Evolutionary conservation across 92 coral and sea anemone genomes (phyloP).

Genomic region (Phenganax stokvisi): DNA sequence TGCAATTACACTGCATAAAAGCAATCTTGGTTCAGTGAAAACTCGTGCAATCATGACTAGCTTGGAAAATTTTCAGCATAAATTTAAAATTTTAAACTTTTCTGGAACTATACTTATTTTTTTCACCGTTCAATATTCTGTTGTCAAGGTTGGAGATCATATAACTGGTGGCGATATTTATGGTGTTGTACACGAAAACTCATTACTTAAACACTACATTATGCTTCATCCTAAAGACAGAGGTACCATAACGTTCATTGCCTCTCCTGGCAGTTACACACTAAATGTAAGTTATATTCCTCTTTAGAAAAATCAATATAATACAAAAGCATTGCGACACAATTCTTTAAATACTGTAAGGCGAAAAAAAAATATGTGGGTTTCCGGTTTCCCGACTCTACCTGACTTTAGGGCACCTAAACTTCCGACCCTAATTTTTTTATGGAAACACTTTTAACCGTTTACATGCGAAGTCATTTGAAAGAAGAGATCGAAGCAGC

Average conservation of each 20-base stretch:
- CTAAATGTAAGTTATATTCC: conserved; percentile 55
- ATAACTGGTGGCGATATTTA: conserved; percentile 91
- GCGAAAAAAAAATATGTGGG: too few relatives aligned
- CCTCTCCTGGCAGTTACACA: conserved; percentile 82
- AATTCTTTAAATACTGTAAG: not conserved
- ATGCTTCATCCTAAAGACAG: conserved; percentile 90
- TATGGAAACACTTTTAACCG: too few relatives aligned
- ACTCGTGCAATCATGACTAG: too few relatives aligned
- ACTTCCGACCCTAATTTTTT: too few relatives aligned
- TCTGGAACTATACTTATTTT: not conserved
- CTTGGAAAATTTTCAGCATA: too few relatives aligned
- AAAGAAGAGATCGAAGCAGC: too few relatives aligned
- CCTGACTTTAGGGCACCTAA: too few relatives aligned
- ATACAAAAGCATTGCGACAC: not conserved
- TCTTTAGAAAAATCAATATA: not conserved
- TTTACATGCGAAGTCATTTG: too few relatives aligned
- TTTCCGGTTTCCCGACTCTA: too few relatives aligned
- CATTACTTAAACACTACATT: conserved; percentile 78
- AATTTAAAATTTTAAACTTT: not conserved
- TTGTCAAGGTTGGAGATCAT: conserved; percentile 82
- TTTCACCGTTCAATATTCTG: not conserved
- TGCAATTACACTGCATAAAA: too few relatives aligned
- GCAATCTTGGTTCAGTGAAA: too few relatives aligned
- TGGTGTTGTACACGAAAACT: conserved; percentile 89
- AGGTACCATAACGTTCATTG: conserved; percentile 90